phyloP scores from a whole-genome alignment of 2,888 invertebrate genomes.

The Brachynemurus nebulosus region DNA sequence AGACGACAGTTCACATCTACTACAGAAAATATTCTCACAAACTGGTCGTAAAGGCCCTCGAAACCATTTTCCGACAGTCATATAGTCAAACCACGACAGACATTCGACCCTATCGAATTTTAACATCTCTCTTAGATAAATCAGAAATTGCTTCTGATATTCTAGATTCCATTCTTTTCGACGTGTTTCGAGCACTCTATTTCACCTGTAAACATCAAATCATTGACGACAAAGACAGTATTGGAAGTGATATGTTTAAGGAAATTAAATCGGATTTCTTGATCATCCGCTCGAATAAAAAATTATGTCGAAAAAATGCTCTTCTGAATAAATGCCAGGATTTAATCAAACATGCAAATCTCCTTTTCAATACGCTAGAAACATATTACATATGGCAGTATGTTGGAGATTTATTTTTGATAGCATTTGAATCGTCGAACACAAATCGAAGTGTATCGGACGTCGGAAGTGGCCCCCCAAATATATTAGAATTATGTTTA shows the following conservation, averaged over 20 bases:
- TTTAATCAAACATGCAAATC: slow-evolving; percentile 68
- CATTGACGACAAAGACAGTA: slow-evolving; percentile 24
- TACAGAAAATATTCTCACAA: slow-evolving; percentile 54
- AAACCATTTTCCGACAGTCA: slow-evolving; percentile 42
- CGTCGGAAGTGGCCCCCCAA: slow-evolving; percentile 49
- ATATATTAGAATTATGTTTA: slow-evolving; percentile 53
- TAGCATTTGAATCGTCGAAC: slow-evolving; percentile 26
- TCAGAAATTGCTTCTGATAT: slow-evolving; percentile 72
- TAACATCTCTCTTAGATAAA: slow-evolving; percentile 74
- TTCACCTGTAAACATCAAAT: slow-evolving; percentile 36
- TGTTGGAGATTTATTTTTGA: slow-evolving; percentile 48
- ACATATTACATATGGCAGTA: slow-evolving; percentile 80
- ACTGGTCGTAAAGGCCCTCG: slow-evolving; percentile 48
- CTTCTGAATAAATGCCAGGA: slow-evolving; percentile 42
- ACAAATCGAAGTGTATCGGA: slow-evolving; percentile 27
- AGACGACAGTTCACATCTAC: slow-evolving; percentile 35
- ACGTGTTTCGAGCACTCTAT: slow-evolving; percentile 55
- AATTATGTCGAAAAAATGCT: slow-evolving; percentile 21
- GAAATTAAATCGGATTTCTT: not conserved
- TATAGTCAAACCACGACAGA: slow-evolving; percentile 39
- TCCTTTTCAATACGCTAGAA: slow-evolving; percentile 69
- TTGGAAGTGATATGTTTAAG: slow-evolving; percentile 25
- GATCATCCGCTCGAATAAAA: slow-evolving; percentile 17
- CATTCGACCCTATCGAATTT: slow-evolving; percentile 57
- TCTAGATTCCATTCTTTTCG: slow-evolving; percentile 59